Base-by-base conservation (phyloP, 2,797 vertebrate genomes). In the Brachyrhaphis roseni region DNA sequence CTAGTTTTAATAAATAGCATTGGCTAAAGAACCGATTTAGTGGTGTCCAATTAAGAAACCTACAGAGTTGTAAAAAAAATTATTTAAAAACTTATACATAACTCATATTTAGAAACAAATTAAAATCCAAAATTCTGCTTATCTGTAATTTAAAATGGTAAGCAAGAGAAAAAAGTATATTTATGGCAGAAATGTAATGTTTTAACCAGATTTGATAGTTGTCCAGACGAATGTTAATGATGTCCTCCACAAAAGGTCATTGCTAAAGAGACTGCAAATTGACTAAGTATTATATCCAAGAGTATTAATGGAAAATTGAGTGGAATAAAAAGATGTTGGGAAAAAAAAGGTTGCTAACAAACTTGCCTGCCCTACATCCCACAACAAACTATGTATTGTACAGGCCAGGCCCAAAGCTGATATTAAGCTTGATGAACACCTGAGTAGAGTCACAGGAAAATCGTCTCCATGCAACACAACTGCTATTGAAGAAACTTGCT, bases 71-170 rank as follows among this genome's bases (percentile, higher is more conserved):
- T 93, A 13, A 13, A 12, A 12, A 55, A 57, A 57, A 23, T 8
- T 8, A 20, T 23, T 7, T 8, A 3, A 51, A 51, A 49, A 49
- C 18, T 23, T 2, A 3, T 23, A 51, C n/a, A 57, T 13, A 57
- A n/a, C n/a, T 57, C 53, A 57, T 55, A 55, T n/a, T 10, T 57
- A 10, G 10, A 57, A 53, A 55, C 2, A n/a, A 12, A 57, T n/a
- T 57, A 94, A 95, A 94, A 93, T 90, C 31, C 89, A 92, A 93
- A 91, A 93, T 94, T 92, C 89, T 90, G 85, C 84, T 88, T 92
- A 87, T 91, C 92, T 88, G 83, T 87, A 92, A 93, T 93, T 91
- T 92, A 92, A 90, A 92, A 92, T 83, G 94, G 93, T 90, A 90
- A 92, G 84, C 74, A 74, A 78, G 81, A 84, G 72, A 76, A 83